Base-by-base conservation (phyloP, 2,113 vertebrate genomes). In the Hippocampus comes region DNA sequence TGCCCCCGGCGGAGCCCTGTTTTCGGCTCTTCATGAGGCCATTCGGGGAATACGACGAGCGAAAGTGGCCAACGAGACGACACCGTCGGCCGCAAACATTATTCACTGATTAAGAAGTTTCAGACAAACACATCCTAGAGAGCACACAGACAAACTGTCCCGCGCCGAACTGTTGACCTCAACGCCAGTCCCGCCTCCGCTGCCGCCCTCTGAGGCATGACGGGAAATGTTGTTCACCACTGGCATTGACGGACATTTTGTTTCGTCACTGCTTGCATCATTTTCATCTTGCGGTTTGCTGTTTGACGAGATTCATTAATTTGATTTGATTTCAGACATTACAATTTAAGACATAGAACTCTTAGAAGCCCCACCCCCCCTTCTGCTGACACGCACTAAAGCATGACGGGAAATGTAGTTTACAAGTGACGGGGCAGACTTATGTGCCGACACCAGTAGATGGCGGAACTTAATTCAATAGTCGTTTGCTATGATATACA, bases 11-110 rank as follows among this genome's bases (percentile, higher is more conserved):
- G 51, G 74, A 21, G 68, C 79, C 88, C 5, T 69, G 63, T 56
- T 81, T 90, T 76, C 83, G 90, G 83, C 78, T 90, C 82, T 92
- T 93, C 93, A 93, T 94, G 21, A 48, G 84, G 80, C 72, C 67
- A 70, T 41, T 73, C 57, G 81, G 23, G 66, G 55, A 68, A 61
- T 17, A 38, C 9, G 11, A 14, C 23, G 17, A 2, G 9, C 48
- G 15, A 46, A 65, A 46, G 23, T 17, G n/a, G 63, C 7, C 41
- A 23, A 46, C 41, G 42, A 65, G 63, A 6, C 41, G n/a, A 46
- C 4, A 7, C n/a, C 21, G 63, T 12, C 63, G 15, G 61, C 4
- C 23, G 2, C 14, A 38, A 30, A 2, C 84, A 86, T 89, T 30
- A 34, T 42, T 30, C 14, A 30, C 7, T 8, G 11, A 46, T 70